Base-by-base conservation (phyloP, 35 echinoderm and acorn worm species). In the Anneissia japonica region DNA sequence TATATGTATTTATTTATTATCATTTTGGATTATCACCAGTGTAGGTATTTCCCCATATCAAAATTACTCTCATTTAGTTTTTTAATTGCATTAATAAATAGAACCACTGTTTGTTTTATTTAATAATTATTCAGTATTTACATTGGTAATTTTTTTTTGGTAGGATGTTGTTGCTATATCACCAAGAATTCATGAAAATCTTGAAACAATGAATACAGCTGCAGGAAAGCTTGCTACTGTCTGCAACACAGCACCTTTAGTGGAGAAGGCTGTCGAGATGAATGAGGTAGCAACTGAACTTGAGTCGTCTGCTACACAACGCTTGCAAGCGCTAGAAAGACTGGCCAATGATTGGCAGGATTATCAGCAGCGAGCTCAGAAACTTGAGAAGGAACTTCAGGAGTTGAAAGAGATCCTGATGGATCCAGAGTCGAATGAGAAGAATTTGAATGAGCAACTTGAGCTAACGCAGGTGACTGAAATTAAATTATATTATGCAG, bases 351-450 rank as follows among this genome's bases (percentile, higher is more conserved):
- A 83, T 40, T 97, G 90, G 90, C 77, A 88, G 37, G 74, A 88
- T 33, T 92, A 97, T 74, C 72, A 93, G n/a, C 82, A 74, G 23
- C 80, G 83, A 37, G 45, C 93, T 23, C 37, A 84, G 26, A 81
- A 93, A 11, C 74, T 97, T 10, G 75, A 46, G 7, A 79, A 87
- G 9, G 75, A 37, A 55, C 46, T 97, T 4, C 80, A 79, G 14
- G 84, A 87, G 76, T 86, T 88, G 31, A 92, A 93, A 86, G 80
- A 72, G 31, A 81, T 36, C 17, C 43, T 97, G 75, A 75, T 97
- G 82, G 88, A 88, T 35, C 94, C 94, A 39, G 87, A 93, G 21
- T 34, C 90, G 83, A 88, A 90, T 28, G 76, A 84, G 39, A 97
- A 85, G 75, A 86, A 87, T 10, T 88, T 97, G 0, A 55, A 85